Conservation (phyloP, 2,888 invertebrate species). For the Sarcophaga subvicina region DNA sequence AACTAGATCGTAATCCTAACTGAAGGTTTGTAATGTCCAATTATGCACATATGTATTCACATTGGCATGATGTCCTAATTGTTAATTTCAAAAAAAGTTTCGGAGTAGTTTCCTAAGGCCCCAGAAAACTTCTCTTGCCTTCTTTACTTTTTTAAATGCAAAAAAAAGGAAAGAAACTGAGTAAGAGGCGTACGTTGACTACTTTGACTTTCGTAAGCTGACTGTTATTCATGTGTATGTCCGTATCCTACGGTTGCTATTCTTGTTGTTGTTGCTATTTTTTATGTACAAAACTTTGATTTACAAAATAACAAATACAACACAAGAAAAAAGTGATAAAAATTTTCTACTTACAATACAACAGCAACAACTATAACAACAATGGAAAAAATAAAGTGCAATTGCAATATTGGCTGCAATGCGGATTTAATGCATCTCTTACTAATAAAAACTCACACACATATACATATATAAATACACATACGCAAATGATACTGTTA, state of each 20-base stretch:
- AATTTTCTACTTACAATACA: slow-evolving; percentile 34
- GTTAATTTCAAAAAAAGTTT: too few species aligned
- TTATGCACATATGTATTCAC: too few species aligned
- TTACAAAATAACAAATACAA: slow-evolving; percentile 35
- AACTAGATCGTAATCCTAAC: too few species aligned
- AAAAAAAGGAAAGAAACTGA: neutral
- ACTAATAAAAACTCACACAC: slow-evolving; percentile 41
- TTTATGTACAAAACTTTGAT: slow-evolving; percentile 53
- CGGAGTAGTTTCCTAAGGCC: neutral
- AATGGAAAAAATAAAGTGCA: slow-evolving; percentile 62
- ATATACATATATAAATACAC: neutral
- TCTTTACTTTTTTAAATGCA: neutral
- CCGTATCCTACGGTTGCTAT: neutral
- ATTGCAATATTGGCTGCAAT: slow-evolving; percentile 70
- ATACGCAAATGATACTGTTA: too few species aligned
- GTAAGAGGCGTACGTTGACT: neutral
- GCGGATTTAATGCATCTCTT: slow-evolving; percentile 69
- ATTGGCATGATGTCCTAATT: too few species aligned
- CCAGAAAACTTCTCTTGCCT: neutral
- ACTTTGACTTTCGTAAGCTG: slow-evolving; percentile 49
- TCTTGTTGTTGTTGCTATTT: neutral
- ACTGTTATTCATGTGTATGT: slow-evolving; percentile 6
- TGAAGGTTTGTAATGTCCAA: too few species aligned
- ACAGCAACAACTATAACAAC: slow-evolving; percentile 24
- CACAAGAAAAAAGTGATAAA: slow-evolving; percentile 15